phyloP scores from a whole-genome alignment of 2,888 invertebrate genomes.

The Yponomeuta cagnagella region DNA sequence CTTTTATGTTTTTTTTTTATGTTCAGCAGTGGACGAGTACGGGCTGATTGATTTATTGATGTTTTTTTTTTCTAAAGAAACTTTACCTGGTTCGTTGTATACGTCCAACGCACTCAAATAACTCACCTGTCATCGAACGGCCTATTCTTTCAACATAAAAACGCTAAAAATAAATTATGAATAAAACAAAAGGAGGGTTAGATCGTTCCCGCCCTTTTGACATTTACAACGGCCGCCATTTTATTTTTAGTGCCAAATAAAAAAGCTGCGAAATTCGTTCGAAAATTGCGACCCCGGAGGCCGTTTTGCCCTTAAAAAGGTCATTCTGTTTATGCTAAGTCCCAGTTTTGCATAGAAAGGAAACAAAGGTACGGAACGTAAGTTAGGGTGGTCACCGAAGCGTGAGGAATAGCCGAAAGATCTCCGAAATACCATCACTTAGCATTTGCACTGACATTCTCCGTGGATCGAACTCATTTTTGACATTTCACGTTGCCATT shows the following conservation, averaged over 20 bases:
- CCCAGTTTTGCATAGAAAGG: neutral
- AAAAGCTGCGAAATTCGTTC: neutral
- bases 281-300: neutral
- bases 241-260: slow-evolving; percentile 4
- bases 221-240: slow-evolving; percentile 14
- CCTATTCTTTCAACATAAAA: neutral
- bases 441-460: neutral
- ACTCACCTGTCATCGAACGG: neutral
- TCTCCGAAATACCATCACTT: neutral
- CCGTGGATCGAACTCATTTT: neutral
- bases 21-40: too few relatives aligned
- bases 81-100: too few relatives aligned
- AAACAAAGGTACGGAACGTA: neutral
- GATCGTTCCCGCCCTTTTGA: slow-evolving; percentile 15
- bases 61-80: too few relatives aligned
- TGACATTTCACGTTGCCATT: neutral
- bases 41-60: too few relatives aligned
- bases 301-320: neutral
- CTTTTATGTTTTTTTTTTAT: too few relatives aligned
- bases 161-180: slow-evolving; percentile 2
- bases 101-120: neutral
- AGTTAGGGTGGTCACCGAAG: neutral
- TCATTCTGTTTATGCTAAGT: neutral
- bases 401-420: neutral
- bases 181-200: neutral